Conservation (phyloP, 2,113 vertebrate genomes). For the Hipposideros armiger region DNA sequence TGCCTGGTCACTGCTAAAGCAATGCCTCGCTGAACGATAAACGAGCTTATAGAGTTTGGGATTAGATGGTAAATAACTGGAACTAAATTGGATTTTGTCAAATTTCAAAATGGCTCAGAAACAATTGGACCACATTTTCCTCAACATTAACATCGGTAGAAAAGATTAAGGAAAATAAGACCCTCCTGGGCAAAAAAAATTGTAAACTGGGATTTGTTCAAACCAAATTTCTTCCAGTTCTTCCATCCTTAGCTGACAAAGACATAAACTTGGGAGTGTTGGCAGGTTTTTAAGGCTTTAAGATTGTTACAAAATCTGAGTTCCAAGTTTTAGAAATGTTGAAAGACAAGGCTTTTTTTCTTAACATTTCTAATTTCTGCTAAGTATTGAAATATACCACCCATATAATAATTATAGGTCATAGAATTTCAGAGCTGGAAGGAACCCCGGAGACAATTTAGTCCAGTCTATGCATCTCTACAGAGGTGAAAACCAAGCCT, state of each 20-base stretch:
- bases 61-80: slow-evolving; percentile 28
- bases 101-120: slow-evolving; percentile 64
- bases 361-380: slow-evolving; percentile 73
- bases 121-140: slow-evolving; percentile 40
- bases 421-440: slow-evolving; percentile 60
- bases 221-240: slow-evolving; percentile 48
- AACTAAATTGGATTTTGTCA: slow-evolving; percentile 53
- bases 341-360: slow-evolving; percentile 48
- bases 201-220: slow-evolving; percentile 28
- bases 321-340: slow-evolving; percentile 63
- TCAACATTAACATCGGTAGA: slow-evolving; percentile 65
- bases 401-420: slow-evolving; percentile 56
- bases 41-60: slow-evolving; percentile 21
- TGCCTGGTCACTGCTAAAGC: not conserved
- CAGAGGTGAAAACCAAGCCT: not conserved
- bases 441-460: slow-evolving; percentile 43
- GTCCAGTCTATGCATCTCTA: not conserved
- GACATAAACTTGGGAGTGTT: slow-evolving; percentile 44
- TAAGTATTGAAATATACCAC: slow-evolving; percentile 55
- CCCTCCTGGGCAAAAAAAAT: slow-evolving; percentile 18
- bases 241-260: slow-evolving; percentile 68
- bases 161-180: slow-evolving; percentile 63
- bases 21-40: not conserved
- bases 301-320: slow-evolving; percentile 55
- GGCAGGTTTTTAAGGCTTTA: slow-evolving; percentile 67